Percentiles rank a stretch among this genome's conserved stretches.
phyloP scores from a whole-genome alignment of 2,113 vertebrate genomes.

The Malaclemys terrapin region DNA sequence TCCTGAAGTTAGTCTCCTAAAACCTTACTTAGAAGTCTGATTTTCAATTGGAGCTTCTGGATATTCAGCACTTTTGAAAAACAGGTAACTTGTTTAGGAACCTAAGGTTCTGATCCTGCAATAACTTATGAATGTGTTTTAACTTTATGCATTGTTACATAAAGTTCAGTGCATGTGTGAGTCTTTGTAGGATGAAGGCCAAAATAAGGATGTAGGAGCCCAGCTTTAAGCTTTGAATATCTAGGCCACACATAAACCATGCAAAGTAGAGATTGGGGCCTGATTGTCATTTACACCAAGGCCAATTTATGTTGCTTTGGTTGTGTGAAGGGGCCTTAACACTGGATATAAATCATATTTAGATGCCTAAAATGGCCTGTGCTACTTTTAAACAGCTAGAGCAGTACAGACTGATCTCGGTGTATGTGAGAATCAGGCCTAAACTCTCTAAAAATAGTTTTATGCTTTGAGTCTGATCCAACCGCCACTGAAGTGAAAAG shows the following conservation, averaged over 20 bases:
- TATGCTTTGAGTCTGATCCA: background rate
- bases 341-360: background rate
- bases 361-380: fast-evolving
- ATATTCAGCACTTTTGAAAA: background rate
- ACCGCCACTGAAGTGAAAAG: background rate
- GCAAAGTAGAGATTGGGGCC: background rate
- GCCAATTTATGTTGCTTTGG: background rate
- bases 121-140: background rate
- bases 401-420: background rate
- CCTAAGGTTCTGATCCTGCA: background rate
- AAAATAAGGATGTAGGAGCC: background rate
- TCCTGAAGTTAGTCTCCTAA: background rate
- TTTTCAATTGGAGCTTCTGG: background rate
- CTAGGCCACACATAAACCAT: background rate
- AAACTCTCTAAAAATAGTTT: background rate
- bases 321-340: background rate
- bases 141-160: background rate
- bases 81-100: background rate
- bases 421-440: background rate
- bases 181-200: background rate
- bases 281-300: background rate
- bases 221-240: background rate
- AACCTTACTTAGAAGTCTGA: background rate
- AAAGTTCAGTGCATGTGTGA: fast-evolving
- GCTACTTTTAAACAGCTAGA: background rate